Evolutionary conservation across 2,888 invertebrate genomes (phyloP).

Genomic region (Plagodis pulveraria): DNA sequence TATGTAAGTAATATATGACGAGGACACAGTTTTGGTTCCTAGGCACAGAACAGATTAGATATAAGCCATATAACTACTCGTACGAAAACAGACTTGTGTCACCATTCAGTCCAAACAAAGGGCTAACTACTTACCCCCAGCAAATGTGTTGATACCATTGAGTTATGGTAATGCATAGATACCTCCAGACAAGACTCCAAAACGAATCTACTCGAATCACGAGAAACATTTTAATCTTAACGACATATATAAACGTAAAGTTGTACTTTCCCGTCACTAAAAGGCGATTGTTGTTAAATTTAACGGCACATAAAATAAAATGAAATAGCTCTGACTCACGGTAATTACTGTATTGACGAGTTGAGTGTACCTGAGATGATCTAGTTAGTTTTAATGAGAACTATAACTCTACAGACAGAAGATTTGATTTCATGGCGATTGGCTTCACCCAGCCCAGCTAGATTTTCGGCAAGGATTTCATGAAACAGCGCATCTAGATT

Average conservation of each 20-base stretch:
- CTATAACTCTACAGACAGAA: slow-evolving; percentile 32
- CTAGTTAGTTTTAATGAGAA: slow-evolving; percentile 37
- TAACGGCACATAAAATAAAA: slow-evolving; percentile 77
- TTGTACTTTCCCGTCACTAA: slow-evolving; percentile 74
- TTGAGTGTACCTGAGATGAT: slow-evolving; percentile 36
- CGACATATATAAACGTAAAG: slow-evolving; percentile 74
- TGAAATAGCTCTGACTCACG: slow-evolving; percentile 61
- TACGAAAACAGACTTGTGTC: not conserved
- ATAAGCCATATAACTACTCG: no score
- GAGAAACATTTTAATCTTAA: slow-evolving; percentile 71
- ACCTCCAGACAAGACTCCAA: slow-evolving; percentile 29
- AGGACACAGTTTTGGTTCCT: no score
- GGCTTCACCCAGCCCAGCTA: no score
- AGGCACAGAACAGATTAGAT: no score
- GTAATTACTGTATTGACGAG: slow-evolving; percentile 61
- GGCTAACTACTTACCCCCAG: not conserved
- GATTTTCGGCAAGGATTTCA: no score
- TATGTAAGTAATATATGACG: no score
- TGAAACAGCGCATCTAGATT: no score
- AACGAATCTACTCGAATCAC: slow-evolving; percentile 36
- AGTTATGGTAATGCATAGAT: slow-evolving; percentile 68
- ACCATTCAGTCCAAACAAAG: not conserved
- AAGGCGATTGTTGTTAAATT: slow-evolving; percentile 82
- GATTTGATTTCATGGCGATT: no score
- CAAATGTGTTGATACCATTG: slow-evolving; percentile 45